Base-by-base conservation (phyloP, 2,888 invertebrate genomes). In the Pasiphila rectangulata region DNA sequence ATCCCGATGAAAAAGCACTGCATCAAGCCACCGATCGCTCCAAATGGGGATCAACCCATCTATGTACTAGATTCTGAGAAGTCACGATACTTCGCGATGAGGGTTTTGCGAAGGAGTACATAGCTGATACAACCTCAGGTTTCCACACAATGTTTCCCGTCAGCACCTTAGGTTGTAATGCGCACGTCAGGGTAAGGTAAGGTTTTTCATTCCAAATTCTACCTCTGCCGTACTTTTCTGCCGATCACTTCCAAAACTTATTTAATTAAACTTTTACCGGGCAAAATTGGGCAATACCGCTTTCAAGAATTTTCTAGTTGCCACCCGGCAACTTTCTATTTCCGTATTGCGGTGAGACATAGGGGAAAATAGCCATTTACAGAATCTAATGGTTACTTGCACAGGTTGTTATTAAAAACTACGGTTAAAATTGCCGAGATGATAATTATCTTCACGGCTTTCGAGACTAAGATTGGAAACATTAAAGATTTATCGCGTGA, bases 301-400 rank as follows among this genome's bases (percentile, higher is more conserved):
- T 67, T 65, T 60, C 62, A 43, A 61, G 58, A 62, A 53, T 46
- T 60, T 67, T 64, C 66, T 60, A 61, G 59, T 56, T 59, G 56
- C 43, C 46, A 59, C 66, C 37, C 40, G 50, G 37, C 39, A 57
- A 71, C 70, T 72, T 72, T 72, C 71, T 68, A 68, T 65, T 60
- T 55, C 51, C 52, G 50, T 56, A 50, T 55, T 56, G 47, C 52
- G 48, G 43, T 53, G 41, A 51, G 19, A 47, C 17, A 47, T 17
- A 29, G 34, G 30, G 38, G 34, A 51, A 46, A 45, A 30, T 15
- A 12, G 13, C 25, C 32, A 42, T 46, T 34, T 30, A 43, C 15
- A n/a, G 34, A 23, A 27, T 34, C 15, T 13, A 43, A 27, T 24
- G 29, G 32, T 43, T 47, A 37, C 13, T 24, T 20, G 25, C 17